Base-by-base conservation (phyloP, 2,113 vertebrate genomes). In the Capreolus pygargus region DNA sequence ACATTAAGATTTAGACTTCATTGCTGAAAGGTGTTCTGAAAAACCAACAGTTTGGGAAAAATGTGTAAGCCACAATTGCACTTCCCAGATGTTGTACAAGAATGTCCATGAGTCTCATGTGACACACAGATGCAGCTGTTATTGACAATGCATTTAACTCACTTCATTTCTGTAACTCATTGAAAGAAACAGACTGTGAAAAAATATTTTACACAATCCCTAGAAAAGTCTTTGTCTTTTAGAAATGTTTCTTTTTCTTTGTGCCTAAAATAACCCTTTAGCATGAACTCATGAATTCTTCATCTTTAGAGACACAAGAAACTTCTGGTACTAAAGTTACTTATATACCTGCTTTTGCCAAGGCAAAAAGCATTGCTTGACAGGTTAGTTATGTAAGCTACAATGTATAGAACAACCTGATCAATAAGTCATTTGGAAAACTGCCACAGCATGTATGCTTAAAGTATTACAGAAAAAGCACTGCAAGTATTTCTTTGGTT, bases 131-230 rank as follows among this genome's bases (percentile, higher is more conserved):
- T 43, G 16, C 25, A 27, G 45, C 5, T 14, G 19, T 52, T 78
- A 78, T 10, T 11, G 33, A 28, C 39, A 84, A 55, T 7, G 5
- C 16, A n/a, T 52, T 23, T 78, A 86, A 74, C 58, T 84, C 36
- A 91, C 60, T 83, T 61, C 43, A 74, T 23, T 86, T 64, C 52
- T 97, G 3, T 50, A 96, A 84, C n/a, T 81, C n/a, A 3, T 58
- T 47, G 17, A 83, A 89, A 92, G 79, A 79, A 97, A 89, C 93
- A 91, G 92, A 64, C n/a, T 54, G 13, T 91, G 23, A 82, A 95
- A 94, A 89, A 82, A 30, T 39, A 96, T 36, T 54, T 83, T 55
- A 61, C 14, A 89, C 1, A 89, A 83, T 90, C 33, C 54, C 27
- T 85, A 95, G 11, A 55, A 76, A 94, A 96, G 83, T 52, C 43